These are phyloP conservation scores for Epinephelus malabaricus DNA, from an alignment of 2,797 vertebrate genomes.

Conservation along the genomic window DNA sequence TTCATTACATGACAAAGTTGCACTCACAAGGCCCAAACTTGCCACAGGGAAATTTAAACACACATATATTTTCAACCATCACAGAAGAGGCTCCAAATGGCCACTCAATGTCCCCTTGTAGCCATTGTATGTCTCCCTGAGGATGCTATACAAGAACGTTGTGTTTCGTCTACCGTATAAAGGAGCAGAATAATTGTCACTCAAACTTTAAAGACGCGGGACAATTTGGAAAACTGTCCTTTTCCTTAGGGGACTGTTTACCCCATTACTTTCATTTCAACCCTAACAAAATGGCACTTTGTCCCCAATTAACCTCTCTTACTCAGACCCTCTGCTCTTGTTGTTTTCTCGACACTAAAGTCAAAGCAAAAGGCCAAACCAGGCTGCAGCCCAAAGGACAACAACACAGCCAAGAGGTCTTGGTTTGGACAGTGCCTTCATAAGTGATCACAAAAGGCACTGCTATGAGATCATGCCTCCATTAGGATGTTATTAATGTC, in stretches of 20 bases:
- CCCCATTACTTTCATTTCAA: conserved; percentile 24
- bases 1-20: background rate
- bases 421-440: background rate
- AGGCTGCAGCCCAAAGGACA: background rate
- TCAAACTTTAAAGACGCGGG: background rate
- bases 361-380: background rate
- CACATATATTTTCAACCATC: background rate
- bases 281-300: conserved; percentile 20
- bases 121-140: background rate
- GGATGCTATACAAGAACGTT: background rate
- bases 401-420: conserved; percentile 2
- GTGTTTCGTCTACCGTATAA: background rate
- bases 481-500: conserved; percentile 20
- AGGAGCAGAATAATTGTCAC: background rate
- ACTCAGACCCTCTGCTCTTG: background rate
- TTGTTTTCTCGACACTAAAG: background rate
- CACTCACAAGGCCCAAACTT: background rate
- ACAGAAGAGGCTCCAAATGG: background rate
- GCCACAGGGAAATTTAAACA: background rate
- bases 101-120: background rate
- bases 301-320: conserved; percentile 22
- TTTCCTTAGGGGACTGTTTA: background rate
- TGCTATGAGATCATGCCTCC: background rate
- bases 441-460: conserved; percentile 21
- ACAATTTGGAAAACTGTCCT: conserved; percentile 8